phyloP scores from a whole-genome alignment of 1,140 invertebrate genomes.

The Frieseomelitta varia region DNA sequence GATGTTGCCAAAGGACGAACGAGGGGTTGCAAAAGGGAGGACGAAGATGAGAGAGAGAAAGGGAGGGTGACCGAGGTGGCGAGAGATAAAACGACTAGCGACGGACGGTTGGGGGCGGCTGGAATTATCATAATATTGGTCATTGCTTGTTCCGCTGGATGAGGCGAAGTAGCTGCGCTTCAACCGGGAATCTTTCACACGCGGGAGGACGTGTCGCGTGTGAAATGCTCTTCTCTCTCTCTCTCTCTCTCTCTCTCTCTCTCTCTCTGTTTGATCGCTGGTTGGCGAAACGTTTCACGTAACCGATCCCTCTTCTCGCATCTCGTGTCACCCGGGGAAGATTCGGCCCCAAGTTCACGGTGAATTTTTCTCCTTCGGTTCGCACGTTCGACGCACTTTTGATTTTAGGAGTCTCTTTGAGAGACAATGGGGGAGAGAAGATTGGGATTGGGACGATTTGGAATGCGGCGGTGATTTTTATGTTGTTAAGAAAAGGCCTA shows the following conservation, averaged over 20 bases:
- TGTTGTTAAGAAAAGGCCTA: not conserved
- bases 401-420: not conserved
- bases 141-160: conserved; percentile 69
- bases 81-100: conserved; percentile 59
- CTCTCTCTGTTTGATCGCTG: not conserved
- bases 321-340: not conserved
- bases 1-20: conserved; percentile 30
- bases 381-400: not conserved
- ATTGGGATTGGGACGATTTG: not conserved
- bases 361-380: not conserved
- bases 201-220: conserved; percentile 1
- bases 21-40: conserved; percentile 1
- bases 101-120: conserved; percentile 57
- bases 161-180: conserved; percentile 49
- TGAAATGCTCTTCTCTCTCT: not conserved
- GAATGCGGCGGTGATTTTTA: not conserved
- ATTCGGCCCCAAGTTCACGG: not conserved
- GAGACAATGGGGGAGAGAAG: too few relatives aligned
- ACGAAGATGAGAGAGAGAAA: not conserved
- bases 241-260: not conserved
- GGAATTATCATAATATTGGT: conserved; percentile 82
- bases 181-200: conserved; percentile 45
- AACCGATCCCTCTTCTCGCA: not conserved
- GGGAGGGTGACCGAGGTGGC: not conserved
- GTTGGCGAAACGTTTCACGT: not conserved